A percentile compares a stretch with the other conserved stretches of the same genome.
These are phyloP conservation scores for Drosophila suboccidentalis DNA, from an alignment of 2,888 invertebrate genomes.

Conservation along the genomic window DNA sequence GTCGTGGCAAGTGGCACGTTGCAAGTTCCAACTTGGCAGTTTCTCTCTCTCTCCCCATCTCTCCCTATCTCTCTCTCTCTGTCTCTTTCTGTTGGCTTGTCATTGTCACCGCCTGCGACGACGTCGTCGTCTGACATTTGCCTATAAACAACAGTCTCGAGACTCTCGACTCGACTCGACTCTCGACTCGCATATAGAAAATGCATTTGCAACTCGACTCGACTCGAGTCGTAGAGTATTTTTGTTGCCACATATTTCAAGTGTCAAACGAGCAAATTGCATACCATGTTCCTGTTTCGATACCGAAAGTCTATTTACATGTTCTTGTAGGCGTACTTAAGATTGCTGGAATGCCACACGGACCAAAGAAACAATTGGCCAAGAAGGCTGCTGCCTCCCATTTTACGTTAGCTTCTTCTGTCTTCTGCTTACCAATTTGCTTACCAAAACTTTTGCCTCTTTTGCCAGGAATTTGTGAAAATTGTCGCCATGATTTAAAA, in stretches of 20 bases:
- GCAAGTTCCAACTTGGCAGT: conserved; percentile 23
- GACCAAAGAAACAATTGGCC: conserved; percentile 55
- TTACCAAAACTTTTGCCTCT: conserved; percentile 48
- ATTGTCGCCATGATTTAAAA: conserved; percentile 83
- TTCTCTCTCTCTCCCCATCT: neutral
- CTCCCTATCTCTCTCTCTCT: conserved; percentile 4
- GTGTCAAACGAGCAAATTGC: conserved; percentile 85
- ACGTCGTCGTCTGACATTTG: conserved; percentile 67
- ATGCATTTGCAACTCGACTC: conserved; percentile 52
- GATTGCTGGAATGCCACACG: conserved; percentile 82
- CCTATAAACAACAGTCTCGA: conserved; percentile 63
- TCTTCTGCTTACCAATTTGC: conserved; percentile 67
- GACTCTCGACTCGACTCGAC: neutral
- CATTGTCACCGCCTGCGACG: conserved; percentile 72
- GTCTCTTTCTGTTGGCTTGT: conserved; percentile 51
- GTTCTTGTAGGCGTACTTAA: conserved; percentile 85
- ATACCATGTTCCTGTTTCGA: conserved; percentile 81
- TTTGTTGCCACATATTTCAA: conserved; percentile 83
- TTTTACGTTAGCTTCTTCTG: conserved; percentile 9
- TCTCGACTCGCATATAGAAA: conserved; percentile 49
- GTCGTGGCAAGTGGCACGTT: conserved; percentile 68
- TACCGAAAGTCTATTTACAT: conserved; percentile 84
- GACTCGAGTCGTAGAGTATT: conserved; percentile 14
- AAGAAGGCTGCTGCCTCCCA: conserved; percentile 1
- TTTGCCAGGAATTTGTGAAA: conserved; percentile 75